These are phyloP conservation scores for Papilio aristodemus DNA, from an alignment of 1,140 invertebrate genomes.

Conservation along the genomic window DNA sequence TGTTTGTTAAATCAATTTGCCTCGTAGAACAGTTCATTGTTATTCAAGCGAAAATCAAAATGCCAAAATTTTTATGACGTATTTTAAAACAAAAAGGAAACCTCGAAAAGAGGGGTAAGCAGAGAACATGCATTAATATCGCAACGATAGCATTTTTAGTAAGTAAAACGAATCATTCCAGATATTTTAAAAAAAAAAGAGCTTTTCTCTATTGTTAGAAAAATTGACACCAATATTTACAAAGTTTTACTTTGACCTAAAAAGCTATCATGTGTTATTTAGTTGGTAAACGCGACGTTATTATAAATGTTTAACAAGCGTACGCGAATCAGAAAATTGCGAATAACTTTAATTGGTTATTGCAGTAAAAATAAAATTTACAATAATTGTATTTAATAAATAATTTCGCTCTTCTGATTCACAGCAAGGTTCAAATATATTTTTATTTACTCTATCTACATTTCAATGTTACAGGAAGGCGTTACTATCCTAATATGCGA, in stretches of 20 bases:
- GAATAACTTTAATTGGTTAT: constrained; percentile 13
- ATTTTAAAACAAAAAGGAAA: too few relatives aligned
- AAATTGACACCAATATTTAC: too few relatives aligned
- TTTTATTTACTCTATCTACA: not conserved
- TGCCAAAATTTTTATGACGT: not conserved
- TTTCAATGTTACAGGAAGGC: not conserved
- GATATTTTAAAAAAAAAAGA: too few relatives aligned
- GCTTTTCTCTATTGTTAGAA: too few relatives aligned
- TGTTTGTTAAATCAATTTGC: constrained; percentile 11
- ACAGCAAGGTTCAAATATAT: not conserved
- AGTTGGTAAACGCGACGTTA: not conserved
- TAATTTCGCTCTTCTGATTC: not conserved
- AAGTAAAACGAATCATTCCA: too few relatives aligned
- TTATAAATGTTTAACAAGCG: constrained; percentile 15
- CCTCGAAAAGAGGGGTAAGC: too few relatives aligned
- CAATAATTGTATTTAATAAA: not conserved
- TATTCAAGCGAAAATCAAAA: not conserved
- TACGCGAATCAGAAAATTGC: not conserved
- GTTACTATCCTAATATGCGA: too few relatives aligned
- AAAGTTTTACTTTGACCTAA: too few relatives aligned
- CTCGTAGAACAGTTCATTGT: not conserved
- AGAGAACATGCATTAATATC: too few relatives aligned
- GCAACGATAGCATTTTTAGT: too few relatives aligned
- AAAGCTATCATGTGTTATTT: not conserved
- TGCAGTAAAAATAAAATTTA: constrained; percentile 1